Evolutionary conservation across 2,113 vertebrate genomes (phyloP).

Genomic region (chimpanzee (Pan troglodytes)): DNA sequence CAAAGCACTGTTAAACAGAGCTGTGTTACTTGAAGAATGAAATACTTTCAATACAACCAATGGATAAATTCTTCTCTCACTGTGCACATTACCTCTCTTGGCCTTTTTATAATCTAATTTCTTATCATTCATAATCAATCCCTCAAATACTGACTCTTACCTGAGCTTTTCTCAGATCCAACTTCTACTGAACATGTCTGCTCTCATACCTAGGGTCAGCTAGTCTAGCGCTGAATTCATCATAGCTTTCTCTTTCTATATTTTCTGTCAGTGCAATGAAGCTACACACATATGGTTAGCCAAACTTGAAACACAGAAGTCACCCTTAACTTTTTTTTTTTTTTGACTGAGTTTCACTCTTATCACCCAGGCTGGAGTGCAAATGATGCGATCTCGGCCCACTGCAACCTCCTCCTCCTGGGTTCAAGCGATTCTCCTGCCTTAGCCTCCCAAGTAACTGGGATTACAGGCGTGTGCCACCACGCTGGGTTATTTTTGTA

Average conservation of each 20-base stretch:
- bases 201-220: background rate
- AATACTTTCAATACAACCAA: background rate
- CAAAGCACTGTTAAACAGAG: background rate
- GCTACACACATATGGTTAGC: background rate
- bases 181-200: background rate
- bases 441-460: too few relatives aligned
- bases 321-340: background rate
- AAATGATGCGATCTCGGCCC: too few relatives aligned
- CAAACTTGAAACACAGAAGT: background rate
- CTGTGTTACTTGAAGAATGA: background rate
- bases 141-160: background rate
- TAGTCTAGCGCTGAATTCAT: background rate
- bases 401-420: too few relatives aligned
- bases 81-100: background rate
- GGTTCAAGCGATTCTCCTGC: too few relatives aligned
- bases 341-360: too few relatives aligned
- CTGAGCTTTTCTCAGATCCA: background rate
- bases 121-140: background rate
- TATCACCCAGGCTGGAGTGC: too few relatives aligned
- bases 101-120: background rate
- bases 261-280: background rate
- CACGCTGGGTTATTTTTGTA: too few relatives aligned
- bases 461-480: too few relatives aligned
- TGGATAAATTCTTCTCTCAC: background rate
- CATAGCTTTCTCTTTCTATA: background rate